Evolutionary conservation across 2,113 vertebrate species (phyloP).

Genomic region (Orthonyx spaldingii): DNA sequence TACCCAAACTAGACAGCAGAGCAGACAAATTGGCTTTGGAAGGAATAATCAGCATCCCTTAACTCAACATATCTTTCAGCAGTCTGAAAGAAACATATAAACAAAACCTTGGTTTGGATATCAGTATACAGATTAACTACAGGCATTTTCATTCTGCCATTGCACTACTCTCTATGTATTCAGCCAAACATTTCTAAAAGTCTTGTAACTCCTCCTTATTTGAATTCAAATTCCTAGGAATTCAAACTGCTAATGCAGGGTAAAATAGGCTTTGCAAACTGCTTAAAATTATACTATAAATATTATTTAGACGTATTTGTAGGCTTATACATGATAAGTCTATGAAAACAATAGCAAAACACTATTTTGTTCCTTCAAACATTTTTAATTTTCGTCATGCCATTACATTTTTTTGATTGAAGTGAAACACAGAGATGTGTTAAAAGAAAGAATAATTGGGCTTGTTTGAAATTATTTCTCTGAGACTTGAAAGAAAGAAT

Average conservation of each 20-base stretch:
- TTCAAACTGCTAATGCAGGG: neutral
- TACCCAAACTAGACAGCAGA: neutral
- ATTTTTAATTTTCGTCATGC: constrained; percentile 21
- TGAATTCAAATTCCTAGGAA: constrained; percentile 23
- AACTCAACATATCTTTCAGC: neutral
- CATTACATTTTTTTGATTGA: neutral
- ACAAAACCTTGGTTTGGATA: neutral
- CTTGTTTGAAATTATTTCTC: constrained; percentile 31
- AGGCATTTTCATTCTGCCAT: neutral
- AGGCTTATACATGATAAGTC: neutral
- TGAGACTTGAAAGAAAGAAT: neutral
- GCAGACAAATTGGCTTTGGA: neutral
- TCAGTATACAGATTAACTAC: neutral
- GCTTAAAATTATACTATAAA: constrained; percentile 40
- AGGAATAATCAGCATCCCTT: neutral
- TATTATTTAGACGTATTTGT: constrained; percentile 43
- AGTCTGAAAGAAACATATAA: neutral
- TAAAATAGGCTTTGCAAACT: neutral
- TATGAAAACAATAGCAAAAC: constrained; percentile 41
- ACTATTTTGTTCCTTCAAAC: constrained; percentile 14
- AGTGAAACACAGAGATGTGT: neutral
- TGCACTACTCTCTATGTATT: neutral
- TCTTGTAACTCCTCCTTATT: neutral
- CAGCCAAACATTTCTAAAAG: neutral
- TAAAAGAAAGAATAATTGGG: constrained; percentile 1